phyloP scores from a whole-genome alignment of 2,113 vertebrate genomes.

The Daubentonia madagascariensis region DNA sequence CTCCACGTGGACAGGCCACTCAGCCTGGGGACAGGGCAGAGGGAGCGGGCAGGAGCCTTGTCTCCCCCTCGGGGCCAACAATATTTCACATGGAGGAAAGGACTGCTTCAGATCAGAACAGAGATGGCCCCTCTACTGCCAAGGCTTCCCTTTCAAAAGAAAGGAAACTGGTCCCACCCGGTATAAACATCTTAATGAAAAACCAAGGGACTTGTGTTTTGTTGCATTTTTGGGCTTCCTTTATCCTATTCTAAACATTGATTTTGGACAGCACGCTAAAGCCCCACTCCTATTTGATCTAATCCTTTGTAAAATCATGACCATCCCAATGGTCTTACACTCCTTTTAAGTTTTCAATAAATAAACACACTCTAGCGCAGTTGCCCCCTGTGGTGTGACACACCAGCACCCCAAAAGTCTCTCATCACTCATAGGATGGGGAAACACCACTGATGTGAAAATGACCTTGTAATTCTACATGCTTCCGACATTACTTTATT shows the following conservation, averaged over 20 bases:
- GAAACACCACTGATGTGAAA: background rate
- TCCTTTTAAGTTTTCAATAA: conserved; percentile 44
- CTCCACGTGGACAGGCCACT: too few species aligned
- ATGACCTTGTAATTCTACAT: background rate
- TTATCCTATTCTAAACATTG: conserved; percentile 51
- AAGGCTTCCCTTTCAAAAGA: conserved; percentile 2
- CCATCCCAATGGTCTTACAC: background rate
- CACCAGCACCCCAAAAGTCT: background rate
- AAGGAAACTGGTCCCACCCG: background rate
- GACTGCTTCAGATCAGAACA: background rate
- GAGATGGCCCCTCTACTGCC: background rate
- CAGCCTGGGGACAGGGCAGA: accelerated
- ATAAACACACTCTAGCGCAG: background rate
- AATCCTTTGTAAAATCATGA: conserved; percentile 8
- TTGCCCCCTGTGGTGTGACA: background rate
- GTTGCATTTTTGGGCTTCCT: background rate
- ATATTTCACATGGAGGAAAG: background rate
- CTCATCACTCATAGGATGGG: background rate
- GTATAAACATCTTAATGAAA: background rate
- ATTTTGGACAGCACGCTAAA: conserved; percentile 32
- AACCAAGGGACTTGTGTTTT: background rate
- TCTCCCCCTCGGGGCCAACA: background rate
- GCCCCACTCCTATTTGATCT: background rate
- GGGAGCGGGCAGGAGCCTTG: background rate
- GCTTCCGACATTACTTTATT: background rate